Conservation (phyloP, 2,113 vertebrate genomes). For the Pollimyrus isidori region DNA sequence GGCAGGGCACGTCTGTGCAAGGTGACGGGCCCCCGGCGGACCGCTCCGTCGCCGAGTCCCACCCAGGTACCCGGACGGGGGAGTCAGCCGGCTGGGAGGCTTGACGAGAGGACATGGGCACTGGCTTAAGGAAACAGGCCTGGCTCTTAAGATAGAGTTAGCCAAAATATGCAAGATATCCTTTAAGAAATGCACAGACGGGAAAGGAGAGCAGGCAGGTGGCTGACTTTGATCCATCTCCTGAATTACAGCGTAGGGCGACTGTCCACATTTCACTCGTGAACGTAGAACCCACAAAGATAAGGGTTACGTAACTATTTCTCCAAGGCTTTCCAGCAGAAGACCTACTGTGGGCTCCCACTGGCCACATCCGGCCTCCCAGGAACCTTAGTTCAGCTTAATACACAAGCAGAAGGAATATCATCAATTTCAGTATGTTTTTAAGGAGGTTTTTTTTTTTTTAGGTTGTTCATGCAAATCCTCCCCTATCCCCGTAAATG, state of each 20-base stretch:
- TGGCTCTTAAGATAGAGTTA: background rate
- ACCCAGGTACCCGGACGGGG: background rate
- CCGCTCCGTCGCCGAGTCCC: background rate
- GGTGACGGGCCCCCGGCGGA: background rate
- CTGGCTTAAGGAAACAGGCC: background rate
- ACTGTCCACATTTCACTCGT: background rate
- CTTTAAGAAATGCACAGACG: background rate
- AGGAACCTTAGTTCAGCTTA: background rate
- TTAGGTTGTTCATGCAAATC: background rate
- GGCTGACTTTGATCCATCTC: background rate
- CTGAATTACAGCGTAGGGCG: background rate
- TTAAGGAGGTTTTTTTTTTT: background rate
- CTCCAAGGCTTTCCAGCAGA: background rate
- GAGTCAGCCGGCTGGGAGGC: background rate
- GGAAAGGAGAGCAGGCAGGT: background rate
- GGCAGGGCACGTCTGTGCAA: background rate
- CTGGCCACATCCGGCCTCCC: background rate
- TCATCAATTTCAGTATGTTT: background rate
- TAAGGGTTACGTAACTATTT: background rate
- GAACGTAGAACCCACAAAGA: background rate
- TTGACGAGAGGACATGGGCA: background rate
- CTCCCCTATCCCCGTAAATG: background rate
- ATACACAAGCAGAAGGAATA: background rate
- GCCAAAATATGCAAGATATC: background rate
- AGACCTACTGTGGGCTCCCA: background rate